Percentiles rank a stretch among this genome's conserved stretches.
Evolutionary conservation across 2,113 vertebrate genomes (phyloP).

Genomic region (Aramus guarauna): DNA sequence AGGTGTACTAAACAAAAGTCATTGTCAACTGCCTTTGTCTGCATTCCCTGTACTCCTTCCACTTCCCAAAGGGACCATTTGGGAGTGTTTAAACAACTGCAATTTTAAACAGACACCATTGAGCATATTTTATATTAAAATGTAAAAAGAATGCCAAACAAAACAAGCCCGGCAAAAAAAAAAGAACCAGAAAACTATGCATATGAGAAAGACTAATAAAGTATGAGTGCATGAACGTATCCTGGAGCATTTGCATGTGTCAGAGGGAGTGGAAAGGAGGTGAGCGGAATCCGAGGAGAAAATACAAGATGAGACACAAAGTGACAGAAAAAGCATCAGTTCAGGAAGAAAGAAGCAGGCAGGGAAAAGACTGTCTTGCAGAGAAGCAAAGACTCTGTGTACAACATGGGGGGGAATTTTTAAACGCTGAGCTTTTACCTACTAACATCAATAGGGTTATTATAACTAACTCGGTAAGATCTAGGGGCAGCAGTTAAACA

Average conservation of each 20-base stretch:
- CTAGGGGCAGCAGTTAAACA: conserved; percentile 3
- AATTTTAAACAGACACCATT: not conserved
- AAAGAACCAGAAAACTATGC: not conserved
- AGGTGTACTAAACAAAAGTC: not conserved
- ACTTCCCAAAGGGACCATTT: not conserved
- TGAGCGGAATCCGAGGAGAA: not conserved
- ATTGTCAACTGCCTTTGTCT: rapidly evolving
- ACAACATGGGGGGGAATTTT: not conserved
- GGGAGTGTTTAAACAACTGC: conserved; percentile 9
- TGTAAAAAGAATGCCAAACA: not conserved
- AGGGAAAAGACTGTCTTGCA: not conserved
- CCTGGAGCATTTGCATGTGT: not conserved
- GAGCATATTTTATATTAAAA: conserved; percentile 22
- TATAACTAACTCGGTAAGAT: conserved; percentile 11
- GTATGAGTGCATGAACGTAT: not conserved
- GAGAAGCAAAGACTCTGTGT: not conserved
- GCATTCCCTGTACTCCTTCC: not conserved
- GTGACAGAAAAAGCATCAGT: not conserved
- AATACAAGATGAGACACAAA: not conserved
- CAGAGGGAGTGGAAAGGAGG: conserved; percentile 19
- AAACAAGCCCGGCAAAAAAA: not conserved
- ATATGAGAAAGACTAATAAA: not conserved
- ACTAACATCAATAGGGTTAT: not conserved
- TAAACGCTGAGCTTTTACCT: not conserved
- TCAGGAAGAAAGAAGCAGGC: not conserved